These are phyloP conservation scores for Drosophila suboccidentalis DNA, from an alignment of 2,888 invertebrate genomes.

Conservation along the genomic window DNA sequence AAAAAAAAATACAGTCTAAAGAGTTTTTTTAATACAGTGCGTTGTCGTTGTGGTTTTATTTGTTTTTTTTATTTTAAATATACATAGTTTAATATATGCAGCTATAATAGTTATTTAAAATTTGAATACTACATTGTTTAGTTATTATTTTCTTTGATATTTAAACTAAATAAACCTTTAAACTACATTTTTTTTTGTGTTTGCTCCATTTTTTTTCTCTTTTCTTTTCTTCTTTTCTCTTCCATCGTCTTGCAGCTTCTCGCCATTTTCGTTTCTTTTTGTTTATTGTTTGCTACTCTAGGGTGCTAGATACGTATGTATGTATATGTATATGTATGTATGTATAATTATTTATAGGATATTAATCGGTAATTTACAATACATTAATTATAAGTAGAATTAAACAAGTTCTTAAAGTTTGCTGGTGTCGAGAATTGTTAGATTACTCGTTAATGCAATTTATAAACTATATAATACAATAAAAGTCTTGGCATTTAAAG, in stretches of 20 bases:
- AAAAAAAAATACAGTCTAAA: not conserved
- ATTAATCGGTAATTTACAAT: constrained; percentile 60
- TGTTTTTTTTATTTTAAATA: constrained; percentile 72
- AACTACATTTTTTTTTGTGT: constrained; percentile 58
- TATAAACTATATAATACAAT: constrained; percentile 75
- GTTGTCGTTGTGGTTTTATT: constrained; percentile 60
- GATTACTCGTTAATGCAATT: constrained; percentile 40
- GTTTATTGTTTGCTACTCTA: constrained; percentile 69
- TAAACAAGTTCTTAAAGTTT: constrained; percentile 56
- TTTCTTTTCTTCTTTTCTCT: not conserved
- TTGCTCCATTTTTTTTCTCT: constrained; percentile 28
- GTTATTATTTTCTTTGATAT: constrained; percentile 59
- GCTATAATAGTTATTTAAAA: constrained; percentile 74
- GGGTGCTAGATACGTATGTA: constrained; percentile 72
- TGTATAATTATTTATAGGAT: constrained; percentile 57
- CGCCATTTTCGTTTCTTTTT: not conserved
- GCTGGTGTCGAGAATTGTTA: constrained; percentile 49
- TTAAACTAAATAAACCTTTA: constrained; percentile 68
- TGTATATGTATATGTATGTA: constrained; percentile 4
- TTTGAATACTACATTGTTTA: constrained; percentile 73
- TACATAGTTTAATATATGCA: constrained; percentile 72
- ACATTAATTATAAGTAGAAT: constrained; percentile 50
- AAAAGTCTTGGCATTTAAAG: constrained; percentile 73
- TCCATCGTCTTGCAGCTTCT: not conserved
- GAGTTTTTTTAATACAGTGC: constrained; percentile 64